Base-by-base conservation (phyloP, 2,113 vertebrate species). In the Nyctereutes procyonoides region DNA sequence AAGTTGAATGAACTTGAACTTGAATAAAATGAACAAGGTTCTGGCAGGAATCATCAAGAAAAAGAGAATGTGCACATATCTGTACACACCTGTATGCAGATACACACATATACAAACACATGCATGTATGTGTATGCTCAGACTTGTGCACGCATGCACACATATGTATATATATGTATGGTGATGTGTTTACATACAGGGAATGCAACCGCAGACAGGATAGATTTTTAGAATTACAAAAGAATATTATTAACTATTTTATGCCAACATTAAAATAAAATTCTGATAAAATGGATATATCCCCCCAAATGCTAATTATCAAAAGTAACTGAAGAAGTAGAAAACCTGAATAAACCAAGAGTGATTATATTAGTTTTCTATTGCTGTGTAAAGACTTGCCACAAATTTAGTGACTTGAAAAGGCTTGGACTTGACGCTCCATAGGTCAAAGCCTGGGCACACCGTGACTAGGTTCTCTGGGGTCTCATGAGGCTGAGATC, bases 261-360 rank as follows among this genome's bases (percentile, higher is more conserved):
- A 67, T 79, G 60, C 17, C 71, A 48, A n/a, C n/a, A 35, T 55
- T 93, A 56, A 56, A 38, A 58, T 93, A 56, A 56, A 38, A 58
- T 20, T 48, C 15, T 55, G 51, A 58, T 48, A 28, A 48, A 56
- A 48, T 77, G 13, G 62, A 67, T n/a, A 48, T 22, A 24, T 13
- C 48, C 30, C n/a, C 43, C 13, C 9, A 53, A 77, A 58, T 19
- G 53, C 48, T 69, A 79, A 58, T 79, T 58, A 58, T 62, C 51
- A 22, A 92, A 73, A 69, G 28, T n/a, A 16, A 48, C 4, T 55
- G 35, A 56, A 77, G 51, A 38, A 67, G 71, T 5, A 77, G 58
- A 56, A 93, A 43, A 28, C 35, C 60, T 87, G 73, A 43, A 93
- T 6, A 87, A 93, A n/a, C 83, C 28, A 26, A 56, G 19, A 87